Evolutionary conservation across 2,113 vertebrate genomes (phyloP), one percentile per base, ranked within the genome.

Genomic region (Panurus biarmicus): DNA sequence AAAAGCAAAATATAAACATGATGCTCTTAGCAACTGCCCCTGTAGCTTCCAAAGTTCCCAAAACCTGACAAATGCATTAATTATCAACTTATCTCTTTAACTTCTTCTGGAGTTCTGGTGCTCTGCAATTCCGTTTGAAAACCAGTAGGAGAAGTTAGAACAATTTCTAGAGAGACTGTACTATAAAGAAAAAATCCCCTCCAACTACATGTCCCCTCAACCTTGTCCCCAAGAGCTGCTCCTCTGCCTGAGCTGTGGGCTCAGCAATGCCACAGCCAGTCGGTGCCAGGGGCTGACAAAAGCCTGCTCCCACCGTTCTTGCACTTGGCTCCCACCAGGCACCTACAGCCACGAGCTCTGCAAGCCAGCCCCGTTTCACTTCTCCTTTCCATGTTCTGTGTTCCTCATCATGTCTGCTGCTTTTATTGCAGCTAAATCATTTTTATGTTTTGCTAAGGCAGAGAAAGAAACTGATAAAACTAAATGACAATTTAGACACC

Each of bases 381-480:
- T 75, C 75, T 85, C 36, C 45, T 85, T 78, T 54, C 90, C 78
- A 62, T 48, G 50, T 53, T 93, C 95, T 73, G 4, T 31, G 42
- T 48, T 93, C 88, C 90, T 93, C 73, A 54, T 60, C 73, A 71
- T 56, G 84, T 89, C 92, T 53, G 12, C 47, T 73, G 72, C 72
- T 80, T 67, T 93, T 95, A 85, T 56, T 67, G 50, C 76, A 62
- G 69, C 82, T 90, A 91, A 71, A 93, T 89, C 72, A 94, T 61
- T 95, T 94, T 86, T 90, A 83, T 48, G 45, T 74, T 96, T 94
- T 93, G 73, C 78, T 88, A 94, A 94, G 48, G 88, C 96, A 90
- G 47, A 73, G 85, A 89, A 95, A 95, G 94, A 96, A 91, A 95
- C 40, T 85, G 87, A 81, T 84, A 91, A 94, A 97, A 95, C 89